A percentile compares a stretch with the other conserved stretches of the same genome.
Evolutionary conservation across 1,140 invertebrate genomes (phyloP).

Genomic region (Drosophila biarmipes): DNA sequence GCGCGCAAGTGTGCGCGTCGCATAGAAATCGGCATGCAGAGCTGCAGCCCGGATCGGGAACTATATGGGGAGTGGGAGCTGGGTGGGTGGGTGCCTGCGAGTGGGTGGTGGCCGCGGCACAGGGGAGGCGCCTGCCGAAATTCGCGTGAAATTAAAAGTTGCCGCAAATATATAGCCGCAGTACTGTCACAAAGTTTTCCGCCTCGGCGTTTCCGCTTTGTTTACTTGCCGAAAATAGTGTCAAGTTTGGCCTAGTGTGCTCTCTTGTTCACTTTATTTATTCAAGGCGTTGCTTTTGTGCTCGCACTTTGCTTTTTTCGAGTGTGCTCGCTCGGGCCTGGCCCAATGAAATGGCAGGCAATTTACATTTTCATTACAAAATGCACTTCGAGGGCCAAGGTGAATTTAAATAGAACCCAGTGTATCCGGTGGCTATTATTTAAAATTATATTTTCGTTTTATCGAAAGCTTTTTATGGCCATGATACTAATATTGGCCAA

Average conservation of each 20-base stretch:
- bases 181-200: constrained; percentile 67
- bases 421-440: constrained; percentile 6
- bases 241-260: constrained; percentile 59
- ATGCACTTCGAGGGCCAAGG: constrained; percentile 49
- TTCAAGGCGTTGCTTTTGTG: constrained; percentile 24
- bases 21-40: constrained; percentile 42
- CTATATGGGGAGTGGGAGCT: constrained; percentile 9
- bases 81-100: background rate
- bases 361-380: constrained; percentile 57
- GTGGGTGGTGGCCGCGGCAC: constrained; percentile 7
- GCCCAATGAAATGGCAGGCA: constrained; percentile 54
- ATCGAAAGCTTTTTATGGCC: background rate
- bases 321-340: constrained; percentile 7
- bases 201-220: constrained; percentile 47
- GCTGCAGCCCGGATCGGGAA: constrained; percentile 23
- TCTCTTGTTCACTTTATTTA: constrained; percentile 42
- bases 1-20: constrained; percentile 46
- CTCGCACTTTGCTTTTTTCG: background rate
- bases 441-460: constrained; percentile 20
- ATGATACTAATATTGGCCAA: constrained; percentile 10
- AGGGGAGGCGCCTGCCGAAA: constrained; percentile 25
- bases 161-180: constrained; percentile 40
- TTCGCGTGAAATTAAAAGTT: constrained; percentile 69
- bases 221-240: constrained; percentile 58
- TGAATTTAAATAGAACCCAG: constrained; percentile 48